Evolutionary conservation across 2,113 vertebrate species (phyloP), one percentile per base, ranked within the genome.

Genomic region (Rhinogobius similis): DNA sequence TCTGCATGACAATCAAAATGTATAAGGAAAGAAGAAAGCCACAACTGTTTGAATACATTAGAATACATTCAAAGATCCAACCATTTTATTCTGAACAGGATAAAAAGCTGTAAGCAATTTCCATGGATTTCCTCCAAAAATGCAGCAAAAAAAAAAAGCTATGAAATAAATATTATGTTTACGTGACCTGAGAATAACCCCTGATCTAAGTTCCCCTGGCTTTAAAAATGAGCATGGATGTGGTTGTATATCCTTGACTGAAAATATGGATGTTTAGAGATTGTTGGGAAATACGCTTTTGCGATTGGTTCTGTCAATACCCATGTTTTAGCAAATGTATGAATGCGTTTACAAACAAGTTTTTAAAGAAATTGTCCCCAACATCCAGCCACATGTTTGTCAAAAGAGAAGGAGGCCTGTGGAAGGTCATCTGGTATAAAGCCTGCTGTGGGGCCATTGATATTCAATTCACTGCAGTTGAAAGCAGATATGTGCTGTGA

Each of bases 121-220:
- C 1, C 55, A 58, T 1, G 29, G 55, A 58, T 58, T 29, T 58
- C 8, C 26, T 29, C 52, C 24, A 48, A 20, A 18, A 48, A 20
- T 48, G 9, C 32, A 36, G 32, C 32, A 36, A 1, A 56, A 26
- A 26, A 26, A 26, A 1, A 4, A 55, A 26, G 52, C 52, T 10
- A 26, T 29, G 55, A 58, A 58, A 58, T 58, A 6, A 58, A 29
- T 29, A 3, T 14, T 5, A 58, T 58, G 5, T 29, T 58, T 58
- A 18, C 26, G 18, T 58, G 55, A 58, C 55, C 55, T 58, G 26
- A 58, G 26, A 58, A 29, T 58, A 58, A 58, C 55, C 55, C 26
- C 55, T 9, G 14, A 29, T 29, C 24, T 6, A 10, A 10, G 5
- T 29, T 13, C 27, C 8, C 16, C 9, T 20, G 27, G 16, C 7